Base-by-base conservation (phyloP, 2,797 vertebrate genomes). In the Ptychobarbus kaznakovi region DNA sequence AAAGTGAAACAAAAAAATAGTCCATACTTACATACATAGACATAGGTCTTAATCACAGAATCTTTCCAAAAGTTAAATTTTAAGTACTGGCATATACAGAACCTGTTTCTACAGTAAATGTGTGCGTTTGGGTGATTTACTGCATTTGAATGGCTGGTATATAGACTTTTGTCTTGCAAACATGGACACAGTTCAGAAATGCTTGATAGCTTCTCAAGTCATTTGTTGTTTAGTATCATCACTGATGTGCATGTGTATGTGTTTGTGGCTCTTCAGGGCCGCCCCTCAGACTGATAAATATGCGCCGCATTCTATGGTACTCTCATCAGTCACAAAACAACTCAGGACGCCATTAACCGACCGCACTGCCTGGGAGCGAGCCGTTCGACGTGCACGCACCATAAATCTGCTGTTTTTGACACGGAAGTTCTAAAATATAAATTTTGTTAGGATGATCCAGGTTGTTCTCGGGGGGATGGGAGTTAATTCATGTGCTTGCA, bases 391-490 rank as follows among this genome's bases (percentile, higher is more conserved):
- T 82, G 80, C 85, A 85, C 16, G 25, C 51, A n/a, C 84, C 86
- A 88, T 82, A 91, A 88, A 90, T 91, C 92, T 89, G 87, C 89
- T 86, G 84, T 88, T 90, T 90, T 90, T 94, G 92, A 95, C 93
- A 92, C 89, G 88, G 90, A 94, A 94, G 91, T 92, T 93, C 94
- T 91, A 91, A 94, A 94, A 93, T 94, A 94, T 95, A 91, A 90
- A 95, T 94, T 93, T 93, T 91, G 90, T 91, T 86, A 89, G 83
- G 92, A 93, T 88, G 90, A 93, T 93, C 90, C 92, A 93, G 91
- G 93, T 94, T 90, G 91, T 91, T 94, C 86, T 92, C 86, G 84
- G 91, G 92, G 90, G 89, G 89, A 93, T 86, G 91, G 88, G 90
- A 90, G 89, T 85, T 90, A 89, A 90, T 92, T 91, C 88, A 86